phyloP scores from a whole-genome alignment of 2,888 invertebrate genomes.

The Cerceris ruficornis region DNA sequence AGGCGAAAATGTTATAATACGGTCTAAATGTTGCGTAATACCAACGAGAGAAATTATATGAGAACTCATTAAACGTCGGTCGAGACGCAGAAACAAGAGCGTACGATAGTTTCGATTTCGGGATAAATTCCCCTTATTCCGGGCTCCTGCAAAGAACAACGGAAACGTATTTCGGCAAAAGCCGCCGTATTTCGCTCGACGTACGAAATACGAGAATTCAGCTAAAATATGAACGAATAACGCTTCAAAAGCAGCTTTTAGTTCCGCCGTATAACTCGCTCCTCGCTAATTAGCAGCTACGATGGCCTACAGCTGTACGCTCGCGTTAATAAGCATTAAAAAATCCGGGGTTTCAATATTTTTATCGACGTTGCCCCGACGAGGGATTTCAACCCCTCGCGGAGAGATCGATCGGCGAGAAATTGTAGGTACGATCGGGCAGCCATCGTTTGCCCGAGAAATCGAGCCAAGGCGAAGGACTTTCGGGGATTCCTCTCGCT shows the following conservation, averaged over 20 bases:
- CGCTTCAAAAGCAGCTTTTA: neutral
- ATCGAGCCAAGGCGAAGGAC: too few relatives aligned
- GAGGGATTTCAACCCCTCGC: too few relatives aligned
- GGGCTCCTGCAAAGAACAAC: neutral
- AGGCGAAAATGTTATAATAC: neutral
- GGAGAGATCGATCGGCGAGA: too few relatives aligned
- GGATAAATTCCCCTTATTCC: neutral
- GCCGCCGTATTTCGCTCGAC: neutral
- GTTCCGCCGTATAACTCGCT: neutral
- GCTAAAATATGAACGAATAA: neutral
- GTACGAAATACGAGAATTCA: neutral
- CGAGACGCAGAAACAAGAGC: neutral
- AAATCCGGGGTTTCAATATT: neutral
- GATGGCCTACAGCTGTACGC: neutral
- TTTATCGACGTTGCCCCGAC: neutral
- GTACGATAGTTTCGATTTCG: neutral
- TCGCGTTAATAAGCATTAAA: neutral
- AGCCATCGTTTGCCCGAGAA: too few relatives aligned
- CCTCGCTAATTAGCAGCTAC: neutral
- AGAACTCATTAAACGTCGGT: neutral
- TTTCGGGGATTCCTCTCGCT: too few relatives aligned
- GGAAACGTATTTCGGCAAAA: neutral
- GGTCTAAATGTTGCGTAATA: neutral
- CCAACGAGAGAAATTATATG: neutral
- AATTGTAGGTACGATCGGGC: too few relatives aligned